A percentile compares a stretch with the other conserved stretches of the same genome.
Conservation (phyloP, 2,797 vertebrate species). For the Cyclopterus lumpus region DNA sequence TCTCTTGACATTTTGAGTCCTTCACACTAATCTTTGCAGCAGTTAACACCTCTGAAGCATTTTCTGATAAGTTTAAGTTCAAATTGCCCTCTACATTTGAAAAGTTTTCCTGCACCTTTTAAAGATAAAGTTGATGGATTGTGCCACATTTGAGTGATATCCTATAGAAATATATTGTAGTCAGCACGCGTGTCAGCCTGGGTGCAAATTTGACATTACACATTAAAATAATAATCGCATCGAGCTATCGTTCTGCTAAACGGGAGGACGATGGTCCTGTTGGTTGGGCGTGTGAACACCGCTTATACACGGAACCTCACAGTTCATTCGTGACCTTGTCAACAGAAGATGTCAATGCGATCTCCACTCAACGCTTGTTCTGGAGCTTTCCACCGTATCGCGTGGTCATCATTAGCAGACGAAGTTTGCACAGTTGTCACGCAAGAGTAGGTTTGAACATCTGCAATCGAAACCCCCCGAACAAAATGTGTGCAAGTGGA, state of each 20-base stretch:
- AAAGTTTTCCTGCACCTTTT: constrained; percentile 51
- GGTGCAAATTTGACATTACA: constrained; percentile 39
- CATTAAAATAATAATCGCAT: constrained; percentile 34
- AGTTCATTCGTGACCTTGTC: constrained; percentile 30
- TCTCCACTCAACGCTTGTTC: neutral
- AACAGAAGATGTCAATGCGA: neutral
- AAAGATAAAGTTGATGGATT: constrained; percentile 57
- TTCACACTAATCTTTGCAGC: constrained; percentile 70
- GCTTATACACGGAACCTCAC: constrained; percentile 7
- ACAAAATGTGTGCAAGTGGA: neutral
- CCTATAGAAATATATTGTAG: constrained; percentile 15
- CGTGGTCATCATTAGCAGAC: neutral
- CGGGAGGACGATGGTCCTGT: constrained; percentile 1
- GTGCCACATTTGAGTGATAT: constrained; percentile 33
- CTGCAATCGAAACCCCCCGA: neutral
- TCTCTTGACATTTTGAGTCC: constrained; percentile 70
- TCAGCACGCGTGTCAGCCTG: constrained; percentile 11
- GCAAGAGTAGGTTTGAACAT: neutral
- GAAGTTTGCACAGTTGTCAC: neutral
- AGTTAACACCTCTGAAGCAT: constrained; percentile 65
- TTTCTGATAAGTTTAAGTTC: constrained; percentile 64
- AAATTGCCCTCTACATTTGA: constrained; percentile 63
- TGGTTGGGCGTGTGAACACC: neutral
- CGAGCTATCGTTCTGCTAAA: constrained; percentile 12
- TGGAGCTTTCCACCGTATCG: neutral